Percentiles rank a stretch among this genome's conserved stretches.
These are phyloP conservation scores for Oryzias celebensis DNA, from an alignment of 2,113 vertebrate species.

Conservation along the genomic window DNA sequence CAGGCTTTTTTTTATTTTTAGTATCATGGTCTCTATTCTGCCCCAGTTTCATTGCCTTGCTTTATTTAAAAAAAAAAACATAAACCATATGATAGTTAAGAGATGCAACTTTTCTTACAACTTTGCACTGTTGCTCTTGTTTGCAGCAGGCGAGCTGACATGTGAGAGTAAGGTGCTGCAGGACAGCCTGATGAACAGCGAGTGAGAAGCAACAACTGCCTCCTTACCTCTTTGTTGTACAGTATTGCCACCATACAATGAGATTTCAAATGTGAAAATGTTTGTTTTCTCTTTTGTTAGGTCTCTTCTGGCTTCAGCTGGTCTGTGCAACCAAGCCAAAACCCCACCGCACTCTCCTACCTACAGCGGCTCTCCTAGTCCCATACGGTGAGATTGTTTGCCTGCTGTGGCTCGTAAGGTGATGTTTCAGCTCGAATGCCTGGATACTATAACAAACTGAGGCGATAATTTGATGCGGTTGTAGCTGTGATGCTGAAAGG, in stretches of 20 bases:
- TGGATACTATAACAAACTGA: neutral
- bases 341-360: slow-evolving; percentile 87
- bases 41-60: too few species aligned
- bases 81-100: too few species aligned
- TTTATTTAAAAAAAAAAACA: too few species aligned
- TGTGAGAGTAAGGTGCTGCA: slow-evolving; percentile 86
- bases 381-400: slow-evolving; percentile 79
- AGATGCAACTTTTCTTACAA: too few species aligned
- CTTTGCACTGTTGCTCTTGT: neutral
- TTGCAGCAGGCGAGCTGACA: slow-evolving; percentile 82
- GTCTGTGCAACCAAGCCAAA: slow-evolving; percentile 85
- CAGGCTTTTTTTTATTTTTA: too few species aligned
- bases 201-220: slow-evolving; percentile 75
- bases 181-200: slow-evolving; percentile 92
- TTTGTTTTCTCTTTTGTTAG: slow-evolving; percentile 66
- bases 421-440: neutral
- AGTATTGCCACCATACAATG: too few species aligned
- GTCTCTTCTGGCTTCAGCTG: slow-evolving; percentile 87
- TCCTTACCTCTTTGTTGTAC: neutral
- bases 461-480: neutral
- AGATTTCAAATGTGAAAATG: too few species aligned
- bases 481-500: neutral
- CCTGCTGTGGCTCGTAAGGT: neutral
- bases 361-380: slow-evolving; percentile 85
- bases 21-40: too few species aligned